A percentile compares a stretch with the other conserved stretches of the same genome.
phyloP scores from a whole-genome alignment of 2,797 vertebrate genomes.

The Xiphorhynchus erythropygius region DNA sequence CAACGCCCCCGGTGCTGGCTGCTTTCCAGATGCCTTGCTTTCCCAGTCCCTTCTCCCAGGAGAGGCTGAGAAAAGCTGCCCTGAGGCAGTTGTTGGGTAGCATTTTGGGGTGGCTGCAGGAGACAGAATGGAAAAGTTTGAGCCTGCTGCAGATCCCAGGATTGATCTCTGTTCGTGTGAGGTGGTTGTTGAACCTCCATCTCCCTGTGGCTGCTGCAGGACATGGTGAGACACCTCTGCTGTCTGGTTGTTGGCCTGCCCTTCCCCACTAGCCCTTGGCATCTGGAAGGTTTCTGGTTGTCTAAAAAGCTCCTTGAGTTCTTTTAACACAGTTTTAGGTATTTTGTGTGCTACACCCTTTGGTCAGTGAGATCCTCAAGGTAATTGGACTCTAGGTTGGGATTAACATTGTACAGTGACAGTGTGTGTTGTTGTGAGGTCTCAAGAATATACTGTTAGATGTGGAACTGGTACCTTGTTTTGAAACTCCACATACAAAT shows the following conservation, averaged over 20 bases:
- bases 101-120: not conserved
- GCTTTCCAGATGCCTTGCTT: not conserved
- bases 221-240: not conserved
- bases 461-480: conserved; percentile 29
- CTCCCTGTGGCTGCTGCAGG: not conserved
- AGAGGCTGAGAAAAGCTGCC: not conserved
- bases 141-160: not conserved
- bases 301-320: not conserved
- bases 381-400: not conserved
- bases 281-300: not conserved
- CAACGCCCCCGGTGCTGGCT: not conserved
- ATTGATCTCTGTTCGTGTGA: not conserved
- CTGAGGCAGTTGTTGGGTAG: not conserved
- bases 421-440: conserved; percentile 45
- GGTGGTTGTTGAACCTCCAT: not conserved
- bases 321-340: conserved; percentile 4
- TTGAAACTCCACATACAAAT: conserved; percentile 1
- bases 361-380: not conserved
- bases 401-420: conserved; percentile 30
- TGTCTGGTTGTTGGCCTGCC: not conserved
- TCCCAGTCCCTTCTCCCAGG: not conserved
- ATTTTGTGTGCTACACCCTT: conserved; percentile 31
- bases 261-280: not conserved
- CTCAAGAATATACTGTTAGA: conserved; percentile 12
- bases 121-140: not conserved